Conservation (phyloP, 2,888 invertebrate genomes). For the Gortyna flavago region DNA sequence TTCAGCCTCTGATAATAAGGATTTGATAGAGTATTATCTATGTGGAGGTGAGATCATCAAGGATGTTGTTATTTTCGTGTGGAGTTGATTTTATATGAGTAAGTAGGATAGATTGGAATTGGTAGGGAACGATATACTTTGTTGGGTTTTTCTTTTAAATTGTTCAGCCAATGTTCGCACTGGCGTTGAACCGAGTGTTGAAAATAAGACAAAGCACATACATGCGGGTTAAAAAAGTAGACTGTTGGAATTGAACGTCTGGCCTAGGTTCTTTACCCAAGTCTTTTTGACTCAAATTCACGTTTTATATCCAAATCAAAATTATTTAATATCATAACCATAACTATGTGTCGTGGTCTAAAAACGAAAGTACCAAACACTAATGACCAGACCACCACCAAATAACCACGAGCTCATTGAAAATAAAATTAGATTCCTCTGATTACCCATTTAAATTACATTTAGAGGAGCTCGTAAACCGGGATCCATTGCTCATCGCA, state of each 20-base stretch:
- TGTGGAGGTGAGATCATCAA: constrained; percentile 21
- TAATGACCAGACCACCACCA: neutral
- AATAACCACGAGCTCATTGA: neutral
- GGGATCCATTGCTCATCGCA: constrained; percentile 59
- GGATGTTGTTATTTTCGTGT: constrained; percentile 10
- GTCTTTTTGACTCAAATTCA: neutral
- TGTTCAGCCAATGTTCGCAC: neutral
- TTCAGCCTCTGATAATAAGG: constrained; percentile 53
- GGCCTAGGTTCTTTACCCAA: no score
- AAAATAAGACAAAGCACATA: neutral
- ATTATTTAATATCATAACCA: neutral
- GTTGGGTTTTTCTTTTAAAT: neutral
- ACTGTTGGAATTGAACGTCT: neutral
- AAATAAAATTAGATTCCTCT: constrained; percentile 40
- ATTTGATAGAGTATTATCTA: constrained; percentile 42
- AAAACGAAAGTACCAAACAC: neutral
- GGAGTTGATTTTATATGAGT: neutral
- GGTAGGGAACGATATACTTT: neutral
- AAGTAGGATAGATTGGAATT: neutral
- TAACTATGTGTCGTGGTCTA: no score
- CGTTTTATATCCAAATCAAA: neutral
- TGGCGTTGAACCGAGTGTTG: neutral
- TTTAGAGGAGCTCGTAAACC: constrained; percentile 56
- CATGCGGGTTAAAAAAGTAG: no score
- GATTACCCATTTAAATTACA: constrained; percentile 64